Evolutionary conservation across 1,140 invertebrate genomes (phyloP).

Genomic region (Calephelis nemesis): DNA sequence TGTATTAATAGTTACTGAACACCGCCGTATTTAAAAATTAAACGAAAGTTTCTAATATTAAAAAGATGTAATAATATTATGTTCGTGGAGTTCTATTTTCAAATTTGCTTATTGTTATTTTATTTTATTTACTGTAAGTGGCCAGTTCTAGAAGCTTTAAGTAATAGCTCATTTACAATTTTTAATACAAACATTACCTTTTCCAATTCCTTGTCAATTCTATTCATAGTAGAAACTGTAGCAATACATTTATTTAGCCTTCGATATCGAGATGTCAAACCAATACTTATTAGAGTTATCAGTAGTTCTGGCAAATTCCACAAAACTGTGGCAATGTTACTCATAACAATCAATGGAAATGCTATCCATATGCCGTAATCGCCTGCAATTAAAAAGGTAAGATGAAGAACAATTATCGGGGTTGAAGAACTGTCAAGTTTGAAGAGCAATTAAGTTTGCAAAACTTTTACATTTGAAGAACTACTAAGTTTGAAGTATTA

Average conservation of each 20-base stretch:
- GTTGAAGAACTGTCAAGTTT: no score
- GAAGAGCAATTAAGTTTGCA: no score
- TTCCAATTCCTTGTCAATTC: conserved; percentile 18
- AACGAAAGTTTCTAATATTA: no score
- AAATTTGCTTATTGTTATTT: background rate
- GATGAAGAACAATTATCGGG: background rate
- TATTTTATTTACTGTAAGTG: background rate
- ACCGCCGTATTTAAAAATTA: no score
- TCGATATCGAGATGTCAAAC: conserved; percentile 81
- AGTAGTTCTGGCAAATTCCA: conserved; percentile 85
- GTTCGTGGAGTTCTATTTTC: no score
- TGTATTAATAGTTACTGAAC: no score
- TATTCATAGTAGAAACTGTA: conserved; percentile 38
- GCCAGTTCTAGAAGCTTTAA: no score
- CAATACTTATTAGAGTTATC: conserved; percentile 82
- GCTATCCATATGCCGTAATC: conserved; percentile 46
- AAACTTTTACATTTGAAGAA: no score
- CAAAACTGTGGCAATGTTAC: conserved; percentile 82
- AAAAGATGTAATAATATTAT: no score
- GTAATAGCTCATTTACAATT: background rate
- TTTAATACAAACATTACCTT: conserved; percentile 23
- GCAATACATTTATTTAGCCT: conserved; percentile 79
- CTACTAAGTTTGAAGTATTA: no score
- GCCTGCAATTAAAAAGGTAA: conserved; percentile 29
- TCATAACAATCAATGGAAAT: conserved; percentile 61